Evolutionary conservation across 2,888 invertebrate species (phyloP).

Genomic region (Phaedon cochleariae): DNA sequence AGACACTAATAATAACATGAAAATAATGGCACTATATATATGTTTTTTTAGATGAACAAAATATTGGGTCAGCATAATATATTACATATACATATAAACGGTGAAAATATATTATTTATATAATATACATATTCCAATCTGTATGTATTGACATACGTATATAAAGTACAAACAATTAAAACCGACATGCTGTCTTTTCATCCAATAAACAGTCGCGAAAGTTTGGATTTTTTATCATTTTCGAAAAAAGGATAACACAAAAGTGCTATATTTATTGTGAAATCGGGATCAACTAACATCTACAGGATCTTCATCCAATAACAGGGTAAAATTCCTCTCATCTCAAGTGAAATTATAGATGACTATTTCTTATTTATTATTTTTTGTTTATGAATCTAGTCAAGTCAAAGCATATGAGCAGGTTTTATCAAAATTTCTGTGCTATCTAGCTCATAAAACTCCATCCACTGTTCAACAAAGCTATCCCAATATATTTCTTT

Average conservation of each 20-base stretch:
- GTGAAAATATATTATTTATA: conserved; percentile 30
- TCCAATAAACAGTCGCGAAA: not conserved
- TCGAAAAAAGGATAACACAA: not conserved
- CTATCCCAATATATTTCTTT: too few species aligned
- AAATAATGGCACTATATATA: conserved; percentile 63
- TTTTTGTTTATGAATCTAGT: too few species aligned
- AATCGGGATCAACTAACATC: not conserved
- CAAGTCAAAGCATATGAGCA: too few species aligned
- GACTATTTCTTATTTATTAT: too few species aligned
- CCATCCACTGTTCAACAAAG: too few species aligned
- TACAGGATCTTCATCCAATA: not conserved
- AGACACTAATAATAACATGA: conserved; percentile 63
- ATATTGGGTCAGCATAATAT: conserved; percentile 44
- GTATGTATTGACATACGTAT: conserved; percentile 26
- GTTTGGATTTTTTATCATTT: not conserved
- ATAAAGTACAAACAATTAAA: conserved; percentile 34
- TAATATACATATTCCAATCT: conserved; percentile 20
- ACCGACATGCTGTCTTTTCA: conserved; percentile 8
- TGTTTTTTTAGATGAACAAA: conserved; percentile 50
- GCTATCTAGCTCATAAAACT: too few species aligned
- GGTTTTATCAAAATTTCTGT: too few species aligned
- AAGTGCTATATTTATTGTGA: too few species aligned
- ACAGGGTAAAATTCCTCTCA: too few species aligned
- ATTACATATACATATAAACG: conserved; percentile 34
- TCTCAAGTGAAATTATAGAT: too few species aligned